A percentile compares a stretch with the other conserved stretches of the same genome.
Evolutionary conservation across 2,888 invertebrate genomes (phyloP).

Genomic region (Pseudanteris insignis): DNA sequence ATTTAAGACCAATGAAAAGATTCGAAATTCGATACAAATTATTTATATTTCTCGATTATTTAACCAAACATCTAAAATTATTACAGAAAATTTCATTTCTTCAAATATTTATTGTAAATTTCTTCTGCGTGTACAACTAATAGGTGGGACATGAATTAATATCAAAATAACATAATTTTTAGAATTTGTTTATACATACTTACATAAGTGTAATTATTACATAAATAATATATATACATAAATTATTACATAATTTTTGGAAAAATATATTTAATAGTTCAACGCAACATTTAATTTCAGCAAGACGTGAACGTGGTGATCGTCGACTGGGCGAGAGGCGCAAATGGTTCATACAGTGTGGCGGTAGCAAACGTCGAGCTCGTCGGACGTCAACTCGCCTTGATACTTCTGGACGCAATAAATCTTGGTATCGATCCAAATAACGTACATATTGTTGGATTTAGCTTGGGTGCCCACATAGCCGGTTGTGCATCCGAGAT

Average conservation of each 20-base stretch:
- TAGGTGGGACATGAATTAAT: too few species aligned
- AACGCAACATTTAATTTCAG: slow-evolving; percentile 55
- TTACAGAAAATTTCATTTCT: too few species aligned
- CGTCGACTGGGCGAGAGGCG: slow-evolving; percentile 71
- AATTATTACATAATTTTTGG: too few species aligned
- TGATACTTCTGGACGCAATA: slow-evolving; percentile 68
- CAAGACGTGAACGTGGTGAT: slow-evolving; percentile 69
- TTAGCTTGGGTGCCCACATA: slow-evolving; percentile 72
- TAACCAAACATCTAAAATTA: too few species aligned
- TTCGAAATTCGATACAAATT: too few species aligned
- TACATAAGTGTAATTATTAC: too few species aligned
- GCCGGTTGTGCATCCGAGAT: slow-evolving; percentile 71
- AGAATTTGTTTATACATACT: not conserved
- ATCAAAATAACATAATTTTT: not conserved
- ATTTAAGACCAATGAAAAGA: too few species aligned
- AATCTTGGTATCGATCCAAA: slow-evolving; percentile 65
- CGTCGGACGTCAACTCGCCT: slow-evolving; percentile 70
- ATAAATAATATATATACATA: slow-evolving; percentile 4
- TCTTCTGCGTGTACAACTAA: too few species aligned
- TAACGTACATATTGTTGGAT: slow-evolving; percentile 70
- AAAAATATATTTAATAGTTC: too few species aligned
- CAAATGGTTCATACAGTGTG: slow-evolving; percentile 69
- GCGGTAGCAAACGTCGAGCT: slow-evolving; percentile 73
- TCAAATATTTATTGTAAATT: too few species aligned
- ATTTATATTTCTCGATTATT: too few species aligned